These are phyloP conservation scores for Cyprinodon brontotheroides DNA, from an alignment of 2,113 vertebrate species.

Conservation along the genomic window DNA sequence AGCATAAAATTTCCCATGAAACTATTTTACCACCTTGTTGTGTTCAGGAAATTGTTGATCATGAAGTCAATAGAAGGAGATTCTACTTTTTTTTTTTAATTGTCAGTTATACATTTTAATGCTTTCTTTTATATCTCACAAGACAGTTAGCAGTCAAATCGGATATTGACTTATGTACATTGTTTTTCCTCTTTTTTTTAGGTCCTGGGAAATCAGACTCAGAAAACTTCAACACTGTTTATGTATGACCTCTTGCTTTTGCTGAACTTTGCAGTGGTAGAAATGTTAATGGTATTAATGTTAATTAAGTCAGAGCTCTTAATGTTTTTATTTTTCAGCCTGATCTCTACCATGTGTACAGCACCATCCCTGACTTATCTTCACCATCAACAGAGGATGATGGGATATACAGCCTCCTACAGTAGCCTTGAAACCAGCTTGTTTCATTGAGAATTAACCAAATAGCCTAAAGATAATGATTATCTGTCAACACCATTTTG, in stretches of 20 bases:
- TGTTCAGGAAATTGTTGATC: no score
- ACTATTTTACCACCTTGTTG: no score
- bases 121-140: not conserved
- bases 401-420: constrained; percentile 19
- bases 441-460: not conserved
- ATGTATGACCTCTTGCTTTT: not conserved
- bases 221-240: not conserved
- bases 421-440: constrained; percentile 19
- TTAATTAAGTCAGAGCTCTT: no score
- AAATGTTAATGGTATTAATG: no score
- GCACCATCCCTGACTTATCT: constrained; percentile 27
- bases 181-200: not conserved
- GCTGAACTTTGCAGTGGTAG: no score
- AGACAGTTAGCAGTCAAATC: not conserved
- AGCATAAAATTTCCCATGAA: no score
- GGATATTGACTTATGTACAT: not conserved
- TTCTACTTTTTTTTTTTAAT: no score
- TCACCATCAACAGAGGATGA: not conserved
- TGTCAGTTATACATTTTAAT: not conserved
- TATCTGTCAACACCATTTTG: no score
- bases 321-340: constrained; percentile 7
- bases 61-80: no score
- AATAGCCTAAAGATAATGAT: no score
- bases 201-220: not conserved
- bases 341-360: constrained; percentile 39